Evolutionary conservation across 2,113 vertebrate species (phyloP), one percentile per base, ranked within the genome.

Genomic region (Osmerus mordax): DNA sequence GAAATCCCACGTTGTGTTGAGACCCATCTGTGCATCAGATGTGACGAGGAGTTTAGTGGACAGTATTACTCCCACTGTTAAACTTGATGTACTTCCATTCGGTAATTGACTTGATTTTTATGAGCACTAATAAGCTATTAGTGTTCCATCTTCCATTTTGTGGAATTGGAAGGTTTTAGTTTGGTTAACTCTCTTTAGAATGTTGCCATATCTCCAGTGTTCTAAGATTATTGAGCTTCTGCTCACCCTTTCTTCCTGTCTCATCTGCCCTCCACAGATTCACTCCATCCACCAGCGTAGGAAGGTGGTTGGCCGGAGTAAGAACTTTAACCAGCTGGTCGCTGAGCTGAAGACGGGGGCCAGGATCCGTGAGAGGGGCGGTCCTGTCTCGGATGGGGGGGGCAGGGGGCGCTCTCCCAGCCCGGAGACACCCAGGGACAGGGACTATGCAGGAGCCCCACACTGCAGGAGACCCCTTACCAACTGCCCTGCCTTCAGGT

Each of bases 271-370:
- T 66, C 70, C 54, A 67, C 76, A 97, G 96, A 97, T 96, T 78
- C 96, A 97, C 89, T 97, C 96, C 0, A 93, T 97, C 70, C 95
- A 97, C 84, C 95, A 97, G 87, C 93, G 96, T 32, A 90, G 96
- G 47, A 95, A 96, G 82, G 96, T 97, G 73, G 79, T 84, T 61
- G 96, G 96, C 16, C 91, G 96, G 11, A 94, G 92, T 81, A 97
- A 95, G 84, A 95, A 94, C 83, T 97, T 97, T n/a, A 94, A 97
- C 11, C 93, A 94, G 80, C 87, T 97, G 6, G 94, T 97, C 84
- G 94, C 94, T 0, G 95, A 97, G 80, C 91, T 97, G 25, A 97
- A 96, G 86, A 96, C 92, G 78, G 91, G 51, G 29, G 78, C 91
- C 77, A 93, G 91, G 83, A 91, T 90, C 0, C 94, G 95, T 5